These are phyloP conservation scores for Astur gentilis DNA, from an alignment of 2,113 vertebrate genomes.

Conservation along the genomic window DNA sequence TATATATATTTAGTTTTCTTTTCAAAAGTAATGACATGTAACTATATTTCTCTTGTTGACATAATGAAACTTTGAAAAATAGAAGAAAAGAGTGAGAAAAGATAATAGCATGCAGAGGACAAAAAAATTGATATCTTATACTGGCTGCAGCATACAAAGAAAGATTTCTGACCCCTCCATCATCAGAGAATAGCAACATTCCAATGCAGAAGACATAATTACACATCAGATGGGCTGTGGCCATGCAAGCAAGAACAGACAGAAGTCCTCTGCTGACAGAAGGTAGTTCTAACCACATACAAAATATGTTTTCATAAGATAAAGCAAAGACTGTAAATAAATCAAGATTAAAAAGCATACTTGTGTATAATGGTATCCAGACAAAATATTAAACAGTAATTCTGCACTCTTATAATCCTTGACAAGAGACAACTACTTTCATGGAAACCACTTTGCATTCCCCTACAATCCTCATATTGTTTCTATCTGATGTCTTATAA, in stretches of 20 bases:
- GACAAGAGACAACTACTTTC: neutral
- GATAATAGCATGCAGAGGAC: neutral
- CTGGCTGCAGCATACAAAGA: neutral
- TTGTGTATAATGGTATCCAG: neutral
- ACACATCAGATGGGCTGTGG: neutral
- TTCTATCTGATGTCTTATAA: neutral
- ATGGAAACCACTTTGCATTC: neutral
- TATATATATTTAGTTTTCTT: neutral
- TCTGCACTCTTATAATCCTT: neutral
- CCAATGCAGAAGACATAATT: neutral
- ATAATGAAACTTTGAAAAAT: neutral
- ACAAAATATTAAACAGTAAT: neutral
- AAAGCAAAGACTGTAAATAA: neutral
- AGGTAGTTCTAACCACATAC: neutral
- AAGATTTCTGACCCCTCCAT: neutral
- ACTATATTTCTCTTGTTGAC: neutral
- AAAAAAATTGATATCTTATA: neutral
- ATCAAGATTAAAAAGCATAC: neutral
- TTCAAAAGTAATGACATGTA: neutral
- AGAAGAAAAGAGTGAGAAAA: neutral
- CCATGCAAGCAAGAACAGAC: neutral
- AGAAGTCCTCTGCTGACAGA: neutral
- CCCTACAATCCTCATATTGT: neutral
- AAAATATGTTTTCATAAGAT: neutral
- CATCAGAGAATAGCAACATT: neutral